These are phyloP conservation scores for Pomatorhinus ruficollis DNA, from an alignment of 2,113 vertebrate species.

Conservation along the genomic window DNA sequence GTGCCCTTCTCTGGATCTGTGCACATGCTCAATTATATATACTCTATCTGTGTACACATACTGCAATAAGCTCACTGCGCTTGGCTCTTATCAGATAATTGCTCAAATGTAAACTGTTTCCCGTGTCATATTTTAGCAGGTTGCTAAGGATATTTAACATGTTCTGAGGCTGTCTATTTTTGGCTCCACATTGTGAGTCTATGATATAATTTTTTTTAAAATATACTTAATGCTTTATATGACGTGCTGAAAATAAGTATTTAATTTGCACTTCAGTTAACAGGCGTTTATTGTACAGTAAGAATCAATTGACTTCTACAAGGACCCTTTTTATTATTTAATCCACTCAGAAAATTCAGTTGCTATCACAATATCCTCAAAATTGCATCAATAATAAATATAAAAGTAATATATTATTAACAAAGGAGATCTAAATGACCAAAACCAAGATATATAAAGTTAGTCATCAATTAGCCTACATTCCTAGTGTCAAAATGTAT, in stretches of 20 bases:
- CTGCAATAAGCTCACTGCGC: not conserved
- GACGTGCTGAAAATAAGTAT: slow-evolving; percentile 36
- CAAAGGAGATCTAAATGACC: not conserved
- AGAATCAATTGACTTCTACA: slow-evolving; percentile 40
- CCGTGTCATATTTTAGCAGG: slow-evolving; percentile 40
- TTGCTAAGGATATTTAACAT: slow-evolving; percentile 45
- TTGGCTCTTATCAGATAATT: slow-evolving; percentile 63
- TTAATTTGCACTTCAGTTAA: slow-evolving; percentile 64
- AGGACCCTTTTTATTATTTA: slow-evolving; percentile 35
- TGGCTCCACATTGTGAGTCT: not conserved
- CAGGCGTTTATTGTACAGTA: slow-evolving; percentile 32
- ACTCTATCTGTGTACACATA: not conserved
- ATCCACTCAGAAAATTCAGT: slow-evolving; percentile 39
- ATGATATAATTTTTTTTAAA: not conserved
- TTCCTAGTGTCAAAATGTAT: slow-evolving; percentile 16
- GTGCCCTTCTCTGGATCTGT: not conserved
- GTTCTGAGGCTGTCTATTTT: slow-evolving; percentile 17
- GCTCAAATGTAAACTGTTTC: slow-evolving; percentile 40
- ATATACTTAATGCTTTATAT: slow-evolving; percentile 3
- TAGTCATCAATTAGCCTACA: not conserved
- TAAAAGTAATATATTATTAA: slow-evolving; percentile 27
- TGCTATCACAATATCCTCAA: not conserved
- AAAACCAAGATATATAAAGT: slow-evolving; percentile 1
- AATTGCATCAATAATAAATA: slow-evolving; percentile 9
- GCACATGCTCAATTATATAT: not conserved